These are phyloP conservation scores for Nemapogon koenigi DNA, from an alignment of 2,888 invertebrate genomes.

Conservation along the genomic window DNA sequence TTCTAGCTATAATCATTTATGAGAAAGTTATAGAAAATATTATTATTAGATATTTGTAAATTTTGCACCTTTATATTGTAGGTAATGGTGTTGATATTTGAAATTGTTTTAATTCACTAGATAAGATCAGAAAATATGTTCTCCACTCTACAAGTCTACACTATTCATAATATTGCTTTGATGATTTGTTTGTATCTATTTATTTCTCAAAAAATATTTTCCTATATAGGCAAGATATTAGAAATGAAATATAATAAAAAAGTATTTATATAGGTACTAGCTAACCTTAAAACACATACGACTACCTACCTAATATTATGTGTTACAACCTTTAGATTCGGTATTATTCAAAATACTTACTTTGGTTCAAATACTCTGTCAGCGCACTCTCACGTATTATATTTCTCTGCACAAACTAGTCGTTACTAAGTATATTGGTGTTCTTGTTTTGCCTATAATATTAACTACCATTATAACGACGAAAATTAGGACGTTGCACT, in stretches of 20 bases:
- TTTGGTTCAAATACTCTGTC: no score
- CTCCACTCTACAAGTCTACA: not conserved
- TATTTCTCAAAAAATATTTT: no score
- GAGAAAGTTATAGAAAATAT: not conserved
- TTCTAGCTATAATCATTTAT: not conserved
- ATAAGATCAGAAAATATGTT: not conserved
- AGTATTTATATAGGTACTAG: no score
- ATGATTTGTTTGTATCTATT: not conserved
- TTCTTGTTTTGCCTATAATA: slow-evolving; percentile 49
- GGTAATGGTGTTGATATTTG: not conserved
- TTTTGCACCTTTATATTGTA: not conserved
- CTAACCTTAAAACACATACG: not conserved
- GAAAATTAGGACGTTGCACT: slow-evolving; percentile 56
- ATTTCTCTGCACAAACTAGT: slow-evolving; percentile 1
- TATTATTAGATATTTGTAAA: not conserved
- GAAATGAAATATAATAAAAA: no score
- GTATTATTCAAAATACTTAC: no score
- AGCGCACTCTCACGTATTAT: not conserved
- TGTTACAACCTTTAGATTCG: not conserved
- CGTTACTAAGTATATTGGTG: slow-evolving; percentile 41
- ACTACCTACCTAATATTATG: not conserved
- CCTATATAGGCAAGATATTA: no score
- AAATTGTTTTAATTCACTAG: no score
- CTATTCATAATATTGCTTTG: not conserved
- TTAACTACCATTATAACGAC: slow-evolving; percentile 41